These are phyloP conservation scores for Probosciger aterrimus DNA, from an alignment of 2,113 vertebrate genomes.

Conservation along the genomic window DNA sequence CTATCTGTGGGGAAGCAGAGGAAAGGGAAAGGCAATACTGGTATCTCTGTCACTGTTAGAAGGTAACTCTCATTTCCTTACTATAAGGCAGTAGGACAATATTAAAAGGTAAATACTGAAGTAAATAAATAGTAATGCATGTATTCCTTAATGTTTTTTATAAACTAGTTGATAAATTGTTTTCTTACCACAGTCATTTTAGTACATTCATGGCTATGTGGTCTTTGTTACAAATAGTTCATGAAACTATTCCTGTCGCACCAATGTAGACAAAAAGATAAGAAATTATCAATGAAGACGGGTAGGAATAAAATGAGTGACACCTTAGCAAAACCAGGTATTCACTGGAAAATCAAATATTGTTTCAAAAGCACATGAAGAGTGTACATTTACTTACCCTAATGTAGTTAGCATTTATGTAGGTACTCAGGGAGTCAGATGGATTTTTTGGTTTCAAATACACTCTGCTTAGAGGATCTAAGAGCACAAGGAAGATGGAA, in stretches of 20 bases:
- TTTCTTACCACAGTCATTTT: not conserved
- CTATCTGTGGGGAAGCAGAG: not conserved
- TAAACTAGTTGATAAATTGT: not conserved
- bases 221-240: not conserved
- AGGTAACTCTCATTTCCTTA: not conserved
- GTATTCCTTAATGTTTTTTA: not conserved
- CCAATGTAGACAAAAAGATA: not conserved
- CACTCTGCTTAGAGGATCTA: slow-evolving; percentile 93
- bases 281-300: not conserved
- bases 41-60: not conserved
- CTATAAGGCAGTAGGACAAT: not conserved
- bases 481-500: slow-evolving; percentile 56
- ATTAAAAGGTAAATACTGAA: not conserved
- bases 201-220: not conserved
- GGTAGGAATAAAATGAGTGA: not conserved
- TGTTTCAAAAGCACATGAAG: slow-evolving; percentile 20
- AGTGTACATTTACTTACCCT: slow-evolving; percentile 79
- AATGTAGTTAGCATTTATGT: slow-evolving; percentile 97
- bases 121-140: not conserved
- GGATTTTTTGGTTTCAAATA: slow-evolving; percentile 85
- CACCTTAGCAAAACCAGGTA: not conserved
- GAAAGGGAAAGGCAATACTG: not conserved
- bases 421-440: slow-evolving; percentile 87
- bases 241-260: not conserved
- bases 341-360: not conserved